Evolutionary conservation across 2,113 vertebrate genomes (phyloP), one percentile per base, ranked within the genome.

Genomic region (Trochalopteron elliotii): DNA sequence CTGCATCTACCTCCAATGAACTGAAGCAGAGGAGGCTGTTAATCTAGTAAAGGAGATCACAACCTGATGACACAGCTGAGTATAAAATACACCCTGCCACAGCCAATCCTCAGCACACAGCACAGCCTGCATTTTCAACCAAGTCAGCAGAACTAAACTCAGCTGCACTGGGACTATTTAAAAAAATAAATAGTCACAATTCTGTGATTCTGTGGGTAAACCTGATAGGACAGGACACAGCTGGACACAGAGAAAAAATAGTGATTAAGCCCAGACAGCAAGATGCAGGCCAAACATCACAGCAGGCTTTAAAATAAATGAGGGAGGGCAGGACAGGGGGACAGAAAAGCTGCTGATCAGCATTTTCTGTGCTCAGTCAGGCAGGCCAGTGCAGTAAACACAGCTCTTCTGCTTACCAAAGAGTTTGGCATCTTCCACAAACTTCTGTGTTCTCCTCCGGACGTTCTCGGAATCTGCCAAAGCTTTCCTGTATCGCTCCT

Each of bases 401-500:
- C 44, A 79, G 52, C 49, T 49, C 52, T 30, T 92, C 60, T 63
- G 83, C 97, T 98, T 96, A 98, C 99, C 99, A 97, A 99, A 99
- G 88, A 98, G 89, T 90, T 99, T 99, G 89, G 98, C 99, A 37
- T 99, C 99, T 97, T 99, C 98, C 47, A 99, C 98, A 98, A 98
- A 99, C 95, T 99, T 99, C 95, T 99, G 98, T 0, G 98, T 99
- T 90, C 98, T 97, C 92, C 97, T 98, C 40, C 98, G 97, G 90
- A 99, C 98, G 15, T 97, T 98, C 90, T 98, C 98, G 9, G 98
- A 98, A 70, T 99, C 98, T 15, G 98, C 97, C 56, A 98, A 21
- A 44, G 98, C 98, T 91, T 87, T 98, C 71, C 97, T 95, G 93
- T 98, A 99, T 19, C 97, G 97, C 77, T 98, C 97, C 99, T 99